These are phyloP conservation scores for Drosophila sturtevanti DNA, from an alignment of 1,140 invertebrate species.

Conservation along the genomic window DNA sequence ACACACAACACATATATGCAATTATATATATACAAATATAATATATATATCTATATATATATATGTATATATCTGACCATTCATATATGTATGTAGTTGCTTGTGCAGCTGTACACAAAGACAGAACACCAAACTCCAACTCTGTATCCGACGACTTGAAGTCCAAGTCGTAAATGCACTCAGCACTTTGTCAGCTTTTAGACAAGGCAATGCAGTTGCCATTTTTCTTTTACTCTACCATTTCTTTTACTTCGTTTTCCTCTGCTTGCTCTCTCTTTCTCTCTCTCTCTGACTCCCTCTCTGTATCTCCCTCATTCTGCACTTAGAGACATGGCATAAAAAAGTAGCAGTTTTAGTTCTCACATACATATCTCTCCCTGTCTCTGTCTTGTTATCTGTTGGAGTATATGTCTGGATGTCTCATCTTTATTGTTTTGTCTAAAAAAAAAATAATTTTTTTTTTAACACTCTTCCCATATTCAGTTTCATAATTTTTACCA, in stretches of 20 bases:
- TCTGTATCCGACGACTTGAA: constrained; percentile 18
- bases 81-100: background rate
- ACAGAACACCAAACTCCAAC: constrained; percentile 23
- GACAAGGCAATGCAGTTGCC: constrained; percentile 70
- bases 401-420: background rate
- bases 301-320: constrained; percentile 34
- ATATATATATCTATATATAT: background rate
- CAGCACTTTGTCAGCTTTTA: constrained; percentile 78
- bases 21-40: too few species aligned
- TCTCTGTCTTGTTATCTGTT: background rate
- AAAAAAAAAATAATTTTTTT: constrained; percentile 46
- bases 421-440: constrained; percentile 40
- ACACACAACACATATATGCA: too few species aligned
- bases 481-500: constrained; percentile 74
- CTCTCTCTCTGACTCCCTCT: constrained; percentile 15
- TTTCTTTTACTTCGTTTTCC: constrained; percentile 13
- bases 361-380: constrained; percentile 29
- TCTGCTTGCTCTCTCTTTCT: background rate
- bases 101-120: constrained; percentile 6
- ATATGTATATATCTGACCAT: background rate
- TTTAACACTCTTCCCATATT: constrained; percentile 64
- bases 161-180: constrained; percentile 75
- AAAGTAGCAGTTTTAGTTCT: constrained; percentile 69
- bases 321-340: constrained; percentile 63
- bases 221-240: constrained; percentile 57